phyloP scores from a whole-genome alignment of 1,140 invertebrate species.

The Drosophila carrolli region DNA sequence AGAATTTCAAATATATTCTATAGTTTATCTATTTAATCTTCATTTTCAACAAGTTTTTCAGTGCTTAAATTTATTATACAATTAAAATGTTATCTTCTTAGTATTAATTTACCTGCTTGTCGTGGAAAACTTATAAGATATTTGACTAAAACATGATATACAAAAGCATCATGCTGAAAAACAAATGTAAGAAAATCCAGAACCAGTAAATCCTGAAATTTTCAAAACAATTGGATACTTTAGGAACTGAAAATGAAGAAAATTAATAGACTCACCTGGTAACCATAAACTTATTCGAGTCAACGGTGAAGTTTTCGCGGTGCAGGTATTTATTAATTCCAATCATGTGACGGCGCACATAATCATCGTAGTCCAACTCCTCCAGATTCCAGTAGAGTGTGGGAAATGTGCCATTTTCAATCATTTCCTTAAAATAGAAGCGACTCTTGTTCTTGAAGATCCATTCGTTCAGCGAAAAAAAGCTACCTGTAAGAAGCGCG shows the following conservation, averaged over 20 bases:
- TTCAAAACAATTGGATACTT: too few relatives aligned
- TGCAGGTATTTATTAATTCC: constrained; percentile 93
- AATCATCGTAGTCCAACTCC: constrained; percentile 88
- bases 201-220: constrained; percentile 56
- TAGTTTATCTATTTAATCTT: too few relatives aligned
- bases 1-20: too few relatives aligned
- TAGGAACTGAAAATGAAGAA: not conserved
- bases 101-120: not conserved
- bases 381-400: constrained; percentile 74
- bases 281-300: constrained; percentile 88
- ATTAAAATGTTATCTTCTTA: not conserved
- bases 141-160: constrained; percentile 51
- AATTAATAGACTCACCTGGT: constrained; percentile 82
- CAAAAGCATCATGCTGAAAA: constrained; percentile 46
- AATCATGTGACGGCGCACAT: constrained; percentile 90
- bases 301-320: constrained; percentile 88
- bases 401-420: constrained; percentile 44
- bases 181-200: constrained; percentile 65
- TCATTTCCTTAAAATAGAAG: constrained; percentile 86
- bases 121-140: not conserved
- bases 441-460: constrained; percentile 92
- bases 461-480: constrained; percentile 95
- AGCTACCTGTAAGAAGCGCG: constrained; percentile 87
- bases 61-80: too few relatives aligned
- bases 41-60: too few relatives aligned